A percentile compares a stretch with the other conserved stretches of the same genome.
Conservation (phyloP, 2,797 vertebrate species). For the Spizella passerina region DNA sequence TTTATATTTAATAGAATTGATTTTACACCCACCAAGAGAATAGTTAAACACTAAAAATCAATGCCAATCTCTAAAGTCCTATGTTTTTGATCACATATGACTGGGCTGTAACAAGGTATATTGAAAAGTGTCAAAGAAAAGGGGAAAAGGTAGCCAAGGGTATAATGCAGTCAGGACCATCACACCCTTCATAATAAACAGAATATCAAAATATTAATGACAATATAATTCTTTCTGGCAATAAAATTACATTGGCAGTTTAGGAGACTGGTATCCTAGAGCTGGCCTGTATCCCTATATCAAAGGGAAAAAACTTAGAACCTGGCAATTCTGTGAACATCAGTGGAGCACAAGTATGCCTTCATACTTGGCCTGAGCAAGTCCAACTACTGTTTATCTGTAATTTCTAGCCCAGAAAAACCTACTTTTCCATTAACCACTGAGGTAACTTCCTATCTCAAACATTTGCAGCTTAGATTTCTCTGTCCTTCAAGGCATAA, state of each 20-base stretch:
- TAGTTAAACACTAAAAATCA: constrained; percentile 50
- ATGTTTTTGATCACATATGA: constrained; percentile 5
- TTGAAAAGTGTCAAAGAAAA: background rate
- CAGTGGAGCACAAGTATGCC: background rate
- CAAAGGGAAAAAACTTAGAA: background rate
- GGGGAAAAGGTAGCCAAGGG: background rate
- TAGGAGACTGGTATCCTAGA: background rate
- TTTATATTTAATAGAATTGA: constrained; percentile 48
- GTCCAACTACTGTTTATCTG: background rate
- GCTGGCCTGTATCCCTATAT: background rate
- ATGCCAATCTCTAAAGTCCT: constrained; percentile 7
- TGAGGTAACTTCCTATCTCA: background rate
- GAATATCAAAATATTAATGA: background rate
- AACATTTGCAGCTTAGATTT: background rate
- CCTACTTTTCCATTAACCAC: background rate
- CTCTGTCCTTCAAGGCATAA: background rate
- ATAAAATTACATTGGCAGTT: background rate
- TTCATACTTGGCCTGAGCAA: background rate
- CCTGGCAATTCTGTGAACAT: background rate
- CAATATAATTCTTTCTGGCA: background rate
- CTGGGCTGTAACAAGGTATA: background rate
- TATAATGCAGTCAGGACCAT: background rate
- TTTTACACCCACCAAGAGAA: constrained; percentile 53
- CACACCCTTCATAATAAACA: background rate
- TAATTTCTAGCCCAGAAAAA: background rate